Evolutionary conservation across 2,113 vertebrate genomes (phyloP).

Genomic region (Chroicocephalus ridibundus): DNA sequence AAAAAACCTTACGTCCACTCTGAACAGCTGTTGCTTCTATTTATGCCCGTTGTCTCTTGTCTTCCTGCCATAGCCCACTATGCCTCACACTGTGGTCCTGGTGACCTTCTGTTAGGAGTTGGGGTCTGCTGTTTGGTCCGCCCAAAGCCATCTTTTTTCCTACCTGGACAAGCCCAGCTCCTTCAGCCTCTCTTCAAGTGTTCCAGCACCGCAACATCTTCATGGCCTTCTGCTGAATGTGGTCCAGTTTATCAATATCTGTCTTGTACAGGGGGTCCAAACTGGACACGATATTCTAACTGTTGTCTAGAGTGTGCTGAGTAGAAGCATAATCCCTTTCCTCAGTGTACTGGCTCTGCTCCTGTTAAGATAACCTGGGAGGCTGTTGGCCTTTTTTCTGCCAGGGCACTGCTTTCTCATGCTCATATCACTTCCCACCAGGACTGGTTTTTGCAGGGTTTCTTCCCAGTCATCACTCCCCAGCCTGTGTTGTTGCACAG

Average conservation of each 20-base stretch:
- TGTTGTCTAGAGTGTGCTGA: background rate
- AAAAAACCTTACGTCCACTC: background rate
- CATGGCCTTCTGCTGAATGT: background rate
- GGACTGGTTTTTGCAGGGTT: background rate
- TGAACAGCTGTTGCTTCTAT: background rate
- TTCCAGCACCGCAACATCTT: background rate
- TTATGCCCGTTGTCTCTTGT: background rate
- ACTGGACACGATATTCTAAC: background rate
- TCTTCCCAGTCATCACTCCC: background rate
- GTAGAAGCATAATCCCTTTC: background rate
- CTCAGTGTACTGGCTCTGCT: background rate
- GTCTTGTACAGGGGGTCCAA: background rate
- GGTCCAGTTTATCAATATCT: background rate
- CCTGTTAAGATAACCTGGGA: background rate
- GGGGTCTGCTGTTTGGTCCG: background rate
- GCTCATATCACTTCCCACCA: background rate
- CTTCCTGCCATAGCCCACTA: background rate
- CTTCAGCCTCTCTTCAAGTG: background rate
- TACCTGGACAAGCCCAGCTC: background rate
- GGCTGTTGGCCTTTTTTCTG: background rate
- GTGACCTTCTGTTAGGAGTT: background rate
- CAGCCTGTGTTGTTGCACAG: background rate
- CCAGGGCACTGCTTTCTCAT: background rate
- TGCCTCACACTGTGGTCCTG: background rate
- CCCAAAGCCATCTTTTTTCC: background rate